Conservation (phyloP, 1,140 invertebrate species). For the Plodia interpunctella region DNA sequence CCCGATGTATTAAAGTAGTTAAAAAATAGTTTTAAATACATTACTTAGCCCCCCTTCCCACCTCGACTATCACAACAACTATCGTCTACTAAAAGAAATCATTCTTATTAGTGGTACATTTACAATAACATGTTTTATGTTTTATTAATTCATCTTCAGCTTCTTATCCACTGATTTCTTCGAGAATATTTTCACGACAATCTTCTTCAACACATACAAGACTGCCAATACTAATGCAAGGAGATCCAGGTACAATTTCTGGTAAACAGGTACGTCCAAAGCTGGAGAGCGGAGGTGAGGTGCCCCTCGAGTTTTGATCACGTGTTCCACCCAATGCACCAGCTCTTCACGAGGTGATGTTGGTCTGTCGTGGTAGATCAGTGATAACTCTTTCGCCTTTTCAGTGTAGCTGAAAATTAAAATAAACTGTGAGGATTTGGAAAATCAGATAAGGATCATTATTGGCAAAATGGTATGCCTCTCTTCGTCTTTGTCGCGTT, state of each 20-base stretch:
- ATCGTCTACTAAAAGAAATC: too few species aligned
- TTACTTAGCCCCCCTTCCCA: too few species aligned
- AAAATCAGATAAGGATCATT: not conserved
- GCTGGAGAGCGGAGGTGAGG: conserved; percentile 44
- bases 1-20: too few species aligned
- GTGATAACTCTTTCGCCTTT: not conserved
- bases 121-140: too few species aligned
- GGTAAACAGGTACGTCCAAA: conserved; percentile 37
- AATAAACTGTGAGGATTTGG: not conserved
- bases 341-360: conserved; percentile 17
- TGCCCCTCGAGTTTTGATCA: conserved; percentile 42
- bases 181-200: not conserved
- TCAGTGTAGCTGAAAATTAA: not conserved
- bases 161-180: not conserved
- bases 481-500: too few species aligned
- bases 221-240: not conserved
- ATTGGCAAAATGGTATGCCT: too few species aligned
- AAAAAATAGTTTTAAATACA: too few species aligned
- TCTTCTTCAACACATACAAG: not conserved
- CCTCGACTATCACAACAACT: too few species aligned
- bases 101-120: too few species aligned
- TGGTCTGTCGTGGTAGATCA: conserved; percentile 16
- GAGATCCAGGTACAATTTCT: conserved; percentile 25
- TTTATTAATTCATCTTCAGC: not conserved
- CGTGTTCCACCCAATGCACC: conserved; percentile 37